Evolutionary conservation across 1,140 invertebrate genomes (phyloP).

Genomic region (Ooceraea biroi): DNA sequence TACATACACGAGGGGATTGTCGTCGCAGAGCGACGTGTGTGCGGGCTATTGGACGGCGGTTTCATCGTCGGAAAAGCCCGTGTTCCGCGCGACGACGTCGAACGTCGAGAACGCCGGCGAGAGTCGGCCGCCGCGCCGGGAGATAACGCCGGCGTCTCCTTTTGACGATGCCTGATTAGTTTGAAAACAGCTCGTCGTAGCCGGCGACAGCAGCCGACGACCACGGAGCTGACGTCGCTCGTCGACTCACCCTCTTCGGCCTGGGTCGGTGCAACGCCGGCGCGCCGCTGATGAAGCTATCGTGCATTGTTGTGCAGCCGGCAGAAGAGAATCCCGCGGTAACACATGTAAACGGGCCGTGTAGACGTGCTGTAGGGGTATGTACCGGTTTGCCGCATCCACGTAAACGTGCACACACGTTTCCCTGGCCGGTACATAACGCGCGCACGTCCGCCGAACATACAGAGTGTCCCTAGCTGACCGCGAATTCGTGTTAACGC

Average conservation of each 20-base stretch:
- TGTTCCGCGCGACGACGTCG: background rate
- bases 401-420: constrained; percentile 72
- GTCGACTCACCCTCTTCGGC: constrained; percentile 12
- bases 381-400: constrained; percentile 57
- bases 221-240: constrained; percentile 21
- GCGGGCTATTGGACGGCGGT: background rate
- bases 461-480: constrained; percentile 33
- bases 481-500: constrained; percentile 24
- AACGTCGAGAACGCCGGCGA: background rate
- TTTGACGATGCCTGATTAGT: constrained; percentile 72
- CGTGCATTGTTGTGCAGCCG: constrained; percentile 75
- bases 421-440: constrained; percentile 44
- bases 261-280: background rate
- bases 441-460: constrained; percentile 31
- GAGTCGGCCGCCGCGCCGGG: background rate
- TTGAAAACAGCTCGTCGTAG: constrained; percentile 63
- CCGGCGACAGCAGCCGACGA: constrained; percentile 18
- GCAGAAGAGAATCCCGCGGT: constrained; percentile 75
- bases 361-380: constrained; percentile 46
- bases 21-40: too few species aligned
- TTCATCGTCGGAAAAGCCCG: constrained; percentile 20
- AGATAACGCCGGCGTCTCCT: constrained; percentile 62
- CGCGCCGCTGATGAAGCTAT: constrained; percentile 77
- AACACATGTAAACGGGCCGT: constrained; percentile 80
- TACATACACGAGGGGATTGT: too few species aligned